Conservation (phyloP, 2,888 invertebrate genomes). For the Eueremaeus valkanovi region DNA sequence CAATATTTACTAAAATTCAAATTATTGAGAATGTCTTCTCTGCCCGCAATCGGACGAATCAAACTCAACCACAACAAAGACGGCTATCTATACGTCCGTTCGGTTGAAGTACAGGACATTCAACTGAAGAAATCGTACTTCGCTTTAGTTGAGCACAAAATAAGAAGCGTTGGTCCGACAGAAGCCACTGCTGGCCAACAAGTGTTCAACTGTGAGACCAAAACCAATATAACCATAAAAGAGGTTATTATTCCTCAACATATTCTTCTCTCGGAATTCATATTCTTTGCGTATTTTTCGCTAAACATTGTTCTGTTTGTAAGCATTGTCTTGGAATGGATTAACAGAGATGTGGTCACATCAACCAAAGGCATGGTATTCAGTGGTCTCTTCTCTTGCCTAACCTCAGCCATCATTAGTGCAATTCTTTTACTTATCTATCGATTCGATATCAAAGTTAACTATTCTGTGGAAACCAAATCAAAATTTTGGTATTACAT, state of each 20-base stretch:
- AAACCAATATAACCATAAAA: too few relatives aligned
- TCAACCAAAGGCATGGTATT: too few relatives aligned
- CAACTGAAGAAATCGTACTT: not conserved
- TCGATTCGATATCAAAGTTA: not conserved
- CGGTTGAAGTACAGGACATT: not conserved
- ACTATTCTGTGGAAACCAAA: not conserved
- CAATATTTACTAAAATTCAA: not conserved
- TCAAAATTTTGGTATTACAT: not conserved
- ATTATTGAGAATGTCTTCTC: not conserved
- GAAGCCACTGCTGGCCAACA: too few relatives aligned
- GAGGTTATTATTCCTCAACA: not conserved
- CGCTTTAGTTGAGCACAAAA: not conserved
- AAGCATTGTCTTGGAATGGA: not conserved
- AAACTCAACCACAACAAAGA: not conserved
- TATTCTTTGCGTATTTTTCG: not conserved
- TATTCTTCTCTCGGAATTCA: not conserved
- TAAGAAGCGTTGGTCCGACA: too few relatives aligned
- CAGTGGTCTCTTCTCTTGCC: not conserved
- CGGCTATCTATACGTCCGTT: not conserved
- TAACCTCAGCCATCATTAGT: not conserved
- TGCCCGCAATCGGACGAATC: not conserved
- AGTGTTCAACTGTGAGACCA: too few relatives aligned
- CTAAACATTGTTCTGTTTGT: not conserved
- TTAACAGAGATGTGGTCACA: not conserved
- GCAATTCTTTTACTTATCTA: not conserved